A percentile compares a stretch with the other conserved stretches of the same genome.
Conservation (phyloP, 2,113 vertebrate species). For the Leptobrachium leishanense region DNA sequence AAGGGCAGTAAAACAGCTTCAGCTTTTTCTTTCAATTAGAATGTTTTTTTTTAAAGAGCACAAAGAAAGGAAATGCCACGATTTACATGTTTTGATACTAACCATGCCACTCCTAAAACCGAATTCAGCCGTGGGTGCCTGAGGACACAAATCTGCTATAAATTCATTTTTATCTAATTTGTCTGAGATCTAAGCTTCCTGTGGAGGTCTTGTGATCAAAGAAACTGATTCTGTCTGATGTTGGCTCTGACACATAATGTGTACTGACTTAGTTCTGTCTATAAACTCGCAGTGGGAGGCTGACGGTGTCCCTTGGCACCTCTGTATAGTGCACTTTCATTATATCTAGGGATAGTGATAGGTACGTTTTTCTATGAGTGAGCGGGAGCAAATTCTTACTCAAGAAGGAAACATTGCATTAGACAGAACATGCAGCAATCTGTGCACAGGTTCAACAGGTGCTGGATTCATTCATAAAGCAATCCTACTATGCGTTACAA, state of each 20-base stretch:
- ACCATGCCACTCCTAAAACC: slow-evolving; percentile 68
- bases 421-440: slow-evolving; percentile 15
- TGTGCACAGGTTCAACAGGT: no score
- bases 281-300: slow-evolving; percentile 80
- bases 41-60: slow-evolving; percentile 54
- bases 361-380: slow-evolving; percentile 66
- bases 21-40: slow-evolving; percentile 61
- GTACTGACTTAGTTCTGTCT: slow-evolving; percentile 94
- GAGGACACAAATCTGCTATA: slow-evolving; percentile 81
- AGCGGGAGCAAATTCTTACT: slow-evolving; percentile 70
- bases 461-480: no score
- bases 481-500: no score
- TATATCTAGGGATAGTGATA: slow-evolving; percentile 71
- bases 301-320: slow-evolving; percentile 70
- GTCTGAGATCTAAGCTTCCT: slow-evolving; percentile 96
- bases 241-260: slow-evolving; percentile 89
- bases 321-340: slow-evolving; percentile 75
- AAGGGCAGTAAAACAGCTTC: slow-evolving; percentile 52
- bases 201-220: slow-evolving; percentile 94
- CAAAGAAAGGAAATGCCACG: slow-evolving; percentile 62
- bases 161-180: slow-evolving; percentile 99
- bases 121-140: slow-evolving; percentile 72
- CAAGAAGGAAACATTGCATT: slow-evolving; percentile 49
- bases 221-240: slow-evolving; percentile 93
- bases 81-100: slow-evolving; percentile 73